Conservation (phyloP, 2,113 vertebrate genomes). For the Otocyon megalotis region DNA sequence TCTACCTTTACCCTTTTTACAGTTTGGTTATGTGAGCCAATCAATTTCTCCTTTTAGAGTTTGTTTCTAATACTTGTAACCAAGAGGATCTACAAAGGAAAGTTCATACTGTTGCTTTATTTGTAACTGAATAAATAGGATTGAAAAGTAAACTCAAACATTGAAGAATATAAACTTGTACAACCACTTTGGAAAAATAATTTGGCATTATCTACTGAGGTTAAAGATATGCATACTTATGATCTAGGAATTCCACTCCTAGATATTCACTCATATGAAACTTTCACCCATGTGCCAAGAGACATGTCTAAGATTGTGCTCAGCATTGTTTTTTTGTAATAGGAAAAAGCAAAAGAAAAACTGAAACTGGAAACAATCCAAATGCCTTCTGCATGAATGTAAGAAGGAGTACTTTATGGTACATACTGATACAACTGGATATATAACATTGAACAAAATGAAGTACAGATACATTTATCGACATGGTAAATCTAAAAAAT, state of each 20-base stretch:
- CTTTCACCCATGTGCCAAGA: background rate
- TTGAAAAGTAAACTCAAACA: background rate
- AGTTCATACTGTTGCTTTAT: background rate
- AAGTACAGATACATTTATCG: background rate
- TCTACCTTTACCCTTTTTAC: background rate
- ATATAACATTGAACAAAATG: conserved; percentile 2
- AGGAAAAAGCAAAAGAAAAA: background rate
- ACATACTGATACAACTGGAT: background rate
- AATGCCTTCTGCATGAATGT: background rate
- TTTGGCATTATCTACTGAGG: background rate
- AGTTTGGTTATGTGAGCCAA: background rate
- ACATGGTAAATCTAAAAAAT: background rate
- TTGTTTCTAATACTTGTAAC: background rate
- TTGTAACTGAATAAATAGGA: background rate
- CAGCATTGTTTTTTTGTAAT: background rate
- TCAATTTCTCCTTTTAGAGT: background rate
- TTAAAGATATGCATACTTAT: background rate
- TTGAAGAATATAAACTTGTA: background rate
- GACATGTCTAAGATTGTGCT: background rate
- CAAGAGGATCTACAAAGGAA: background rate
- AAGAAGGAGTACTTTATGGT: background rate
- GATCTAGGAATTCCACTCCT: background rate
- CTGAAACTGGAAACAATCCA: background rate
- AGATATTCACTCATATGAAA: background rate
- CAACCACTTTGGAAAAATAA: background rate